Base-by-base conservation (phyloP, 1,140 invertebrate species). In the Leptoteleia sp. region DNA sequence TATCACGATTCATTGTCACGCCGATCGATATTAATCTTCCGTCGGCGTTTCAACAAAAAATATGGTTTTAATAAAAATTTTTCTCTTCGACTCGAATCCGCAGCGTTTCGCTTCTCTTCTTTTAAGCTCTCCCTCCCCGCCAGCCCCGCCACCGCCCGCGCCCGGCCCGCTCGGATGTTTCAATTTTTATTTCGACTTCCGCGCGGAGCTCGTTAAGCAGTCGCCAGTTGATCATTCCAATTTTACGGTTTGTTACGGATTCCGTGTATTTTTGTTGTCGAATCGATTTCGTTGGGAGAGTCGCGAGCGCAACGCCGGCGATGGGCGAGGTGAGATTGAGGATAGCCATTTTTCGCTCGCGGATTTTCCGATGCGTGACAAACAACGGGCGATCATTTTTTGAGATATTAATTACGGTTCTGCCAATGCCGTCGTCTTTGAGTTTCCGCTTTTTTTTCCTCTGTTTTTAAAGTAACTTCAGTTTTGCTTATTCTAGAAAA, bases 21-120 rank as follows among this genome's bases (percentile, higher is more conserved):
- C 35, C 64, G 77, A 71, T 79, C 52, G 77, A 79, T 75, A 67
- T 75, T 75, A 70, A 79, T 79, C 76, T 75, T 71, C 75, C 59
- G 35, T 79, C 65, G 76, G 59, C 65, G 76, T 79, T 65, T 70
- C 64, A 68, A 76, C 42, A 65, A 61, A 65, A 68, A 70, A 57
- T 79, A 75, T 79, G 70, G 65, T 79, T 79, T 79, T 79, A 79
- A 79, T 79, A 79, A 79, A 79, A 65, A 61, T 55, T 79, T 75
- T 79, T 79, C 77, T 79, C 77, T 76, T 67, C 64, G 65, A 79
- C 65, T 71, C 71, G 38, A 79, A 68, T 35, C n/a, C n/a, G n/a
- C 19, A 13, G 22, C 38, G 42, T 45, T 31, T 3, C 3, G 27
- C 27, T 29, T 0, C 9, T 40, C 15, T 45, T 38, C 3, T 29